phyloP scores from a whole-genome alignment of 2,113 vertebrate species.

The Gasterosteus nipponicus region DNA sequence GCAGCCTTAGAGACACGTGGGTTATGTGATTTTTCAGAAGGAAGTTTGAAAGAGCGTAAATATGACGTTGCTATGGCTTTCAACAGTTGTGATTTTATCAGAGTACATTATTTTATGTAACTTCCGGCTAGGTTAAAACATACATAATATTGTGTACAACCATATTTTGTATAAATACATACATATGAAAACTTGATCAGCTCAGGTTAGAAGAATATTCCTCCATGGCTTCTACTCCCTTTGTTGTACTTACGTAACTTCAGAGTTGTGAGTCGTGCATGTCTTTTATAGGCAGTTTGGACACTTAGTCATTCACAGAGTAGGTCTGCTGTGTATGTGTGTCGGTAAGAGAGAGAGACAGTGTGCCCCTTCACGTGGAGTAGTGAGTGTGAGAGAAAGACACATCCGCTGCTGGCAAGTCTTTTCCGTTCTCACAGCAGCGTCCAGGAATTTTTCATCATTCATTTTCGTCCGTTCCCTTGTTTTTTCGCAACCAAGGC shows the following conservation, averaged over 20 bases:
- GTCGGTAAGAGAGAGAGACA: constrained; percentile 23
- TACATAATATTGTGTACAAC: not conserved
- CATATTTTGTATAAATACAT: not conserved
- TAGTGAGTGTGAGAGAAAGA: constrained; percentile 21
- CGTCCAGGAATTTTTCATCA: constrained; percentile 69
- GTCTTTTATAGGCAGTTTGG: constrained; percentile 1
- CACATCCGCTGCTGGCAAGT: constrained; percentile 64
- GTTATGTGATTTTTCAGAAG: constrained; percentile 19
- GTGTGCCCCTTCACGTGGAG: constrained; percentile 29
- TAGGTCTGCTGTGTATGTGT: constrained; percentile 28
- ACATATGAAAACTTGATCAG: constrained; percentile 17
- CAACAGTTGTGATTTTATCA: not conserved
- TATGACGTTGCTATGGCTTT: constrained; percentile 4
- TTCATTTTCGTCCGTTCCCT: constrained; percentile 21
- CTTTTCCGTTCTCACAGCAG: constrained; percentile 68
- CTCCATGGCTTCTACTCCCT: not conserved
- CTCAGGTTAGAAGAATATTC: not conserved
- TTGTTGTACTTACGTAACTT: constrained; percentile 12
- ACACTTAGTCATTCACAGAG: constrained; percentile 21
- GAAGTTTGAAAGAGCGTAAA: constrained; percentile 15
- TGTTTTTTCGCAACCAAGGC: constrained; percentile 58
- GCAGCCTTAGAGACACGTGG: constrained; percentile 8
- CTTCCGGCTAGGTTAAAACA: constrained; percentile 16
- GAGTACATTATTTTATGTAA: not conserved
- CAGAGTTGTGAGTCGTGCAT: constrained; percentile 21